Evolutionary conservation across 92 coral and sea anemone genomes (phyloP).

Genomic region (Bergia puertoricense): DNA sequence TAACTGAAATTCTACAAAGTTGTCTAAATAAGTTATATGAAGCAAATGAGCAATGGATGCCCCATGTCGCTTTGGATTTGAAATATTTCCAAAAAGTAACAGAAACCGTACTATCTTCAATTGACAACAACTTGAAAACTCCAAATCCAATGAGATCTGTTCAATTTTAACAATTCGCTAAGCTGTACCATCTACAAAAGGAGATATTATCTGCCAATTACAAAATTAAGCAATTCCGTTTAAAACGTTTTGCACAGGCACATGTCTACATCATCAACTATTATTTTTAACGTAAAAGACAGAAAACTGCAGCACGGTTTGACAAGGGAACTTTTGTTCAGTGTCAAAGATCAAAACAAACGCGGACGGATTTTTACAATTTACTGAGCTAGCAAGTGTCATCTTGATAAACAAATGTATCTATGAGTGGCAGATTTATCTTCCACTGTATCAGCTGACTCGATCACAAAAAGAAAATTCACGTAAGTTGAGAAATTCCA

Average conservation of each 20-base stretch:
- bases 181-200: neutral
- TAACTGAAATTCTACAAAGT: neutral
- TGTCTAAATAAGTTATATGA: neutral
- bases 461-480: constrained; percentile 9
- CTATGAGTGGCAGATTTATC: neutral
- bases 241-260: too few species aligned
- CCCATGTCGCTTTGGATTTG: neutral
- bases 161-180: too few species aligned
- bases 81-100: neutral
- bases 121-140: neutral
- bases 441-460: constrained; percentile 11
- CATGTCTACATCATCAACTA: neutral
- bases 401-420: neutral
- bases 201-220: neutral
- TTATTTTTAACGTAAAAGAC: neutral
- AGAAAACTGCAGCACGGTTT: neutral
- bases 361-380: neutral
- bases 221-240: neutral
- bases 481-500: constrained; percentile 25
- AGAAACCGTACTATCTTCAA: neutral
- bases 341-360: neutral
- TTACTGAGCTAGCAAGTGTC: neutral
- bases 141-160: too few species aligned
- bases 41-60: neutral
- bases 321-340: neutral